These are phyloP conservation scores for Agonopterix subpropinquella DNA, from an alignment of 2,888 invertebrate genomes.

Conservation along the genomic window DNA sequence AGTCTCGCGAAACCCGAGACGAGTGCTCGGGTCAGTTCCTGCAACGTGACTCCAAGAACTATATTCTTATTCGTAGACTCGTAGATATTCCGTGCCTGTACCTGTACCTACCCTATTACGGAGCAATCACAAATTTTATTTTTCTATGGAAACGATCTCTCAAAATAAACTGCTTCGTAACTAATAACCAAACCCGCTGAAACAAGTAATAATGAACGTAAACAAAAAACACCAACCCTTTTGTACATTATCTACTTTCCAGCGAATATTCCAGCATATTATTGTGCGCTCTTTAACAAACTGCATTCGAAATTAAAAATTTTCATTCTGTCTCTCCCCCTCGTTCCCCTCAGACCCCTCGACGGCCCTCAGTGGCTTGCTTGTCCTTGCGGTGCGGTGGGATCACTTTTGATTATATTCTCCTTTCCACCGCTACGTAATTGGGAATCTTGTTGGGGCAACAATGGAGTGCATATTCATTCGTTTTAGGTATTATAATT, in stretches of 20 bases:
- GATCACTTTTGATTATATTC: conserved; percentile 72
- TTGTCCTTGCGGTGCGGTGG: conserved; percentile 20
- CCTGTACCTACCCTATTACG: too few species aligned
- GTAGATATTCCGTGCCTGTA: too few species aligned
- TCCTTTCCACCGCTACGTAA: conserved; percentile 61
- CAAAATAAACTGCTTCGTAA: background rate
- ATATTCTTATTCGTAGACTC: too few species aligned
- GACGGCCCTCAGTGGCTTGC: conserved; percentile 10
- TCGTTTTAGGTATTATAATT: conserved; percentile 62
- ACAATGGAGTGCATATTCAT: conserved; percentile 67
- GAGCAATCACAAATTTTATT: too few species aligned
- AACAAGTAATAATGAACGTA: conserved; percentile 1
- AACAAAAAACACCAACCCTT: conserved; percentile 34
- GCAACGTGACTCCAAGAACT: too few species aligned
- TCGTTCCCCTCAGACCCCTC: conserved; percentile 9
- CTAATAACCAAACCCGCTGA: conserved; percentile 1
- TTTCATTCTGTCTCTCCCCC: conserved; percentile 54
- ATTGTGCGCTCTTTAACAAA: conserved; percentile 71
- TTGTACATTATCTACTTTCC: conserved; percentile 59
- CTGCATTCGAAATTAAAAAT: conserved; percentile 74
- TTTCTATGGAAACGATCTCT: background rate
- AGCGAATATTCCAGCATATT: conserved; percentile 49
- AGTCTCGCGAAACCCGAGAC: too few species aligned
- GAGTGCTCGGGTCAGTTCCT: too few species aligned
- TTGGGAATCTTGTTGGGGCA: conserved; percentile 66